phyloP scores from a whole-genome alignment of 2,888 invertebrate species.

The Cerastoderma edule region DNA sequence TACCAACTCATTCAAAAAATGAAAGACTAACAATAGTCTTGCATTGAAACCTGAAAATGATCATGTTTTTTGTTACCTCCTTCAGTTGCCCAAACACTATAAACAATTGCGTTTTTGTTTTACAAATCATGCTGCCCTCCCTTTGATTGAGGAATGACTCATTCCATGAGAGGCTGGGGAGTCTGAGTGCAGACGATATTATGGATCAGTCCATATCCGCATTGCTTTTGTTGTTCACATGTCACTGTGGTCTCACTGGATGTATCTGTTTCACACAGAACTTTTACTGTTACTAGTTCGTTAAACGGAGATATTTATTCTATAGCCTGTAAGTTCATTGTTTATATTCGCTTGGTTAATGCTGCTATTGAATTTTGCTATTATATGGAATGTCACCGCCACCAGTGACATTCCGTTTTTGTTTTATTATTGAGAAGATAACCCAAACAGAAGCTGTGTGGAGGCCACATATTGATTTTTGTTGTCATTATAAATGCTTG shows the following conservation, averaged over 20 bases:
- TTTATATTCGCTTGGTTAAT: no score
- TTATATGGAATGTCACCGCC: neutral
- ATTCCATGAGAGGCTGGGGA: constrained; percentile 1
- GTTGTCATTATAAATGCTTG: constrained; percentile 24
- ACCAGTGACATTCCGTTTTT: neutral
- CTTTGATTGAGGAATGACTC: constrained; percentile 15
- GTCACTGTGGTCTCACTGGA: constrained; percentile 9
- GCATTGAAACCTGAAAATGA: no score
- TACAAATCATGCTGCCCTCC: constrained; percentile 18
- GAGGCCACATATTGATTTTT: constrained; percentile 25
- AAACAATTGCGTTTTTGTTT: constrained; percentile 23
- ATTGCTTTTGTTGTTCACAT: neutral
- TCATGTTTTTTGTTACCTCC: no score
- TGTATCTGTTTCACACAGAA: no score
- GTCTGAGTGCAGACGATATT: constrained; percentile 24
- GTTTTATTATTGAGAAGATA: neutral
- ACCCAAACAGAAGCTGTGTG: neutral
- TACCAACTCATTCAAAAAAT: no score
- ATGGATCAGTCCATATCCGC: constrained; percentile 22
- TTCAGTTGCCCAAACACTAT: no score
- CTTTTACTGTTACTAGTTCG: no score
- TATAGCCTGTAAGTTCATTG: no score
- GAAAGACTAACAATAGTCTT: no score
- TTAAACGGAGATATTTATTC: no score
- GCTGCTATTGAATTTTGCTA: no score